Evolutionary conservation across 2,888 invertebrate genomes (phyloP), one percentile per base, ranked within the genome.

Genomic region (Theristus sp.): DNA sequence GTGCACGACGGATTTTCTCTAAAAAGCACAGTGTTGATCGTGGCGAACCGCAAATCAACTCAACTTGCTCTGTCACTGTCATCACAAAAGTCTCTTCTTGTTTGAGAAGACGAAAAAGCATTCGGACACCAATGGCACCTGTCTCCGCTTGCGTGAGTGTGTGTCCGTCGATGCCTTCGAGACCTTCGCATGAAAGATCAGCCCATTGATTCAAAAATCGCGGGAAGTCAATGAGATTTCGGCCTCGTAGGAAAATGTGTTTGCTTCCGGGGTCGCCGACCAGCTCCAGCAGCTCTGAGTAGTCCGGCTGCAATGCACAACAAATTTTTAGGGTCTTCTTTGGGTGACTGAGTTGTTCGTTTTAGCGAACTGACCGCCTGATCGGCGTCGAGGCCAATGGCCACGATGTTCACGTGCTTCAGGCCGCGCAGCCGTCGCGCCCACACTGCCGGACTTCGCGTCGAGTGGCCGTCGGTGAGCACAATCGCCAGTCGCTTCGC

Each of bases 381-480:
- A n/a, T n/a, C n/a, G n/a, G n/a, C 38, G 6, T 38, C 17, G 38
- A 38, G 38, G 6, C 38, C 55, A 3, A 55, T 27, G 3, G 55
- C 25, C 26, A 55, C 25, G 10, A 55, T 22, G 27, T 22, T 25
- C 25, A 56, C 28, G 46, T 60, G 31, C 46, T 47, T 55, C 20
- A 30, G 25, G 22, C 55, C 22, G n/a, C 22, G 13, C 47, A 60
- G 30, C 2, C 29, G 24, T 27, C 25, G 6, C 3, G 47, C 56
- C 20, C n/a, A 22, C 6, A 31, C 56, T 2, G 38, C 31, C 6
- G 60, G 60, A 46, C 55, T 56, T 3, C 25, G 29, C 22, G 46
- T 38, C 27, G 70, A 68, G 53, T 69, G 70, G 46, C 71, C 71
- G 62, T 71, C 71, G 20, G 70, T 71, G 28, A 71, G 60, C 10